These are phyloP conservation scores for Leucophenga montana DNA, from an alignment of 2,888 invertebrate genomes.

Conservation along the genomic window DNA sequence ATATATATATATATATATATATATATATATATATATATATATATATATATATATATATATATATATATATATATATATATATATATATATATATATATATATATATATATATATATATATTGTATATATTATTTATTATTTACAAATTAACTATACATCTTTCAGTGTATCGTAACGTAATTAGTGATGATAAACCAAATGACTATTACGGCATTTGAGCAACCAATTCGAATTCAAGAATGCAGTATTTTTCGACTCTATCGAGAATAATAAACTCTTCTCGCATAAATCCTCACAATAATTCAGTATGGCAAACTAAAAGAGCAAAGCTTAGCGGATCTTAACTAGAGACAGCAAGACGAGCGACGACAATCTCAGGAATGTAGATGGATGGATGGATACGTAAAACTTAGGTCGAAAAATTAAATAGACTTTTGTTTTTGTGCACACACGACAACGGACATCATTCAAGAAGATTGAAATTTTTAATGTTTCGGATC, in stretches of 20 bases:
- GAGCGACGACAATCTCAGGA: too few relatives aligned
- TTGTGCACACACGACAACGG: conserved; percentile 32
- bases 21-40: too few relatives aligned
- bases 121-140: too few relatives aligned
- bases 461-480: not conserved
- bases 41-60: too few relatives aligned
- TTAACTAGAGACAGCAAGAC: conserved; percentile 3
- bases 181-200: conserved; percentile 15
- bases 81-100: too few relatives aligned
- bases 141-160: too few relatives aligned
- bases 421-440: conserved; percentile 9
- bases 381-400: not conserved
- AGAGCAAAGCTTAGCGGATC: not conserved
- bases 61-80: too few relatives aligned
- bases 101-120: too few relatives aligned
- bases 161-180: not conserved
- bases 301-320: conserved; percentile 23
- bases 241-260: not conserved
- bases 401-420: conserved; percentile 27
- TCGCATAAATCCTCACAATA: not conserved
- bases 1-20: too few relatives aligned
- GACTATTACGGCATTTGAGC: conserved; percentile 18
- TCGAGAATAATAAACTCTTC: not conserved
- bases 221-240: conserved; percentile 11
- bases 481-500: conserved; percentile 75